These are phyloP conservation scores for Serilophus lunatus DNA, from an alignment of 2,113 vertebrate species.

Conservation along the genomic window DNA sequence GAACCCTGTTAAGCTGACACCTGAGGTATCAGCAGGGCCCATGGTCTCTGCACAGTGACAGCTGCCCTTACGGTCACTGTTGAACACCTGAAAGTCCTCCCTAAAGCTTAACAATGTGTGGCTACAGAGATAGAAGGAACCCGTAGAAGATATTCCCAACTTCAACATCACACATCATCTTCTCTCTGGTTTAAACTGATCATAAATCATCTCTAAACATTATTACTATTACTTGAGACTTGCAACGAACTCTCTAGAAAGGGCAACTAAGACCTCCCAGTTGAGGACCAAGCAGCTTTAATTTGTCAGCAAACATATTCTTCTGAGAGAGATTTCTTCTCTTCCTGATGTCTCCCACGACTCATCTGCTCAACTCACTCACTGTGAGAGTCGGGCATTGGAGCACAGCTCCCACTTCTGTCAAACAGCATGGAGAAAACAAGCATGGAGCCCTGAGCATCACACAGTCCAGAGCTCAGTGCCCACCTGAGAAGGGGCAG, in stretches of 20 bases:
- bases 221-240: not conserved
- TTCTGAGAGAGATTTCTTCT: not conserved
- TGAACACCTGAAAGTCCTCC: not conserved
- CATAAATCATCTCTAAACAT: not conserved
- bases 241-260: not conserved
- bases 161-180: not conserved
- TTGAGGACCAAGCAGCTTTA: not conserved
- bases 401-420: not conserved
- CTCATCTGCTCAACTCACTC: not conserved
- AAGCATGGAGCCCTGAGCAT: rapidly evolving
- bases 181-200: not conserved
- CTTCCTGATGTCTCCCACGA: not conserved
- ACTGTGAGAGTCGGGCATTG: rapidly evolving
- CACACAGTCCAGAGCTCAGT: not conserved
- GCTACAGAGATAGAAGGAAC: not conserved
- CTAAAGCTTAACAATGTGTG: not conserved
- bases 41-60: not conserved
- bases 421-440: rapidly evolving
- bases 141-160: not conserved
- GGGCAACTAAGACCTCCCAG: not conserved
- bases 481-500: not conserved
- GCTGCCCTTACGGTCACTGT: rapidly evolving
- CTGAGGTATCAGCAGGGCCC: rapidly evolving
- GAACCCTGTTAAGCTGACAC: not conserved
- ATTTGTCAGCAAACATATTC: not conserved